These are phyloP conservation scores for Porphyrio hochstetteri DNA, from an alignment of 2,113 vertebrate species.

Conservation along the genomic window DNA sequence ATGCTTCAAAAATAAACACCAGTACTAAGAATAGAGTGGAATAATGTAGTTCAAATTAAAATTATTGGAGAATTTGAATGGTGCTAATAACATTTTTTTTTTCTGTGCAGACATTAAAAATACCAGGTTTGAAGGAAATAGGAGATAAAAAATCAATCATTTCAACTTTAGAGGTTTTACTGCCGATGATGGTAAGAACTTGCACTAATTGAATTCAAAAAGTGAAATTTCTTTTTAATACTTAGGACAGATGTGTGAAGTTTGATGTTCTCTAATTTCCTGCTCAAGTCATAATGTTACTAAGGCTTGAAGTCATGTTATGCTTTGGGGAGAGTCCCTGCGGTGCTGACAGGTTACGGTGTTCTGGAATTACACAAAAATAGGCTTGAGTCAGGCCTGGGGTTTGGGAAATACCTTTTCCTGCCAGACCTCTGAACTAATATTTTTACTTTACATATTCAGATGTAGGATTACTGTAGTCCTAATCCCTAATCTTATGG, in stretches of 20 bases:
- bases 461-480: background rate
- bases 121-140: background rate
- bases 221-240: background rate
- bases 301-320: background rate
- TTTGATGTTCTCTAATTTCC: background rate
- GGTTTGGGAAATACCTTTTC: background rate
- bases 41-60: background rate
- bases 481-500: background rate
- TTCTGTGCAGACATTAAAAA: background rate
- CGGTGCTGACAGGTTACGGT: background rate
- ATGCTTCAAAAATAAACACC: background rate
- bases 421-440: background rate
- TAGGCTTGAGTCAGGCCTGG: background rate
- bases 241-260: background rate
- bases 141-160: conserved; percentile 29
- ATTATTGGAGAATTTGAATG: background rate
- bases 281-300: background rate
- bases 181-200: conserved; percentile 28
- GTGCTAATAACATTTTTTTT: background rate
- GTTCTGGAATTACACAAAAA: background rate
- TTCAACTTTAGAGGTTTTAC: background rate
- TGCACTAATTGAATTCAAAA: background rate
- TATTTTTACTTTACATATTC: background rate
- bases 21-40: background rate
- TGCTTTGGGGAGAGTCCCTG: background rate